Conservation (phyloP, 2,113 vertebrate genomes). For the Lampris megalopsis region DNA sequence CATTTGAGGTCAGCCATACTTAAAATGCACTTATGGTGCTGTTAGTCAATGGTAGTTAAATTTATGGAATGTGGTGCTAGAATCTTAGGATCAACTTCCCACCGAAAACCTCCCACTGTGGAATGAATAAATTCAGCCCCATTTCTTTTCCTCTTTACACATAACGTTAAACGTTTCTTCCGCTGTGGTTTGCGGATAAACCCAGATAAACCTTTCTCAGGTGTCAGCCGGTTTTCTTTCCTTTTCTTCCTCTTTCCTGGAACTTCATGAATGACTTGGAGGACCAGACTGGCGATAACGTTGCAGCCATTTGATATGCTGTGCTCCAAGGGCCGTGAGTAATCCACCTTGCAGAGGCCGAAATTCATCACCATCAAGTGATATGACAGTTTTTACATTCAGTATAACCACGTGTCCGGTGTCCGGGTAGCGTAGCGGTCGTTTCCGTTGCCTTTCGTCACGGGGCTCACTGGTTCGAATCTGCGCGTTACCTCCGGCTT, state of each 20-base stretch:
- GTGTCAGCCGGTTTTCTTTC: not conserved
- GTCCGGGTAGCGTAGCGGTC: too few relatives aligned
- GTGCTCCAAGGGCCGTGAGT: not conserved
- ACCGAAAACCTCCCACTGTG: not conserved
- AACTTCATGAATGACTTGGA: not conserved
- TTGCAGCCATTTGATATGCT: conserved; percentile 1
- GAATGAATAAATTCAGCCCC: too few relatives aligned
- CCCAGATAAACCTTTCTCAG: not conserved
- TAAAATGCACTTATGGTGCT: not conserved
- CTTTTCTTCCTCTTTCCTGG: not conserved
- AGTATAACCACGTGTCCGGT: conserved; percentile 27
- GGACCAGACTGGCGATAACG: not conserved
- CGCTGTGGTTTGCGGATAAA: too few relatives aligned
- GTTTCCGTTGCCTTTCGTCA: too few relatives aligned
- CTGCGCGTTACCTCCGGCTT: too few relatives aligned
- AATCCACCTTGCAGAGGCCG: conserved; percentile 28
- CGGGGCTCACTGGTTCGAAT: too few relatives aligned
- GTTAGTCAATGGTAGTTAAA: not conserved
- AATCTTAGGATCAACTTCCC: not conserved
- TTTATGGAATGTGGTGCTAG: not conserved
- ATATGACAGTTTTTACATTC: conserved; percentile 24
- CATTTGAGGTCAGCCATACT: not conserved
- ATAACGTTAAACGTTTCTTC: too few relatives aligned
- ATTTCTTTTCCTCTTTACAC: too few relatives aligned
- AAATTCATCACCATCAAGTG: conserved; percentile 6